phyloP scores from a whole-genome alignment of 23 tunicate genomes.

The Ascidia mentula region DNA sequence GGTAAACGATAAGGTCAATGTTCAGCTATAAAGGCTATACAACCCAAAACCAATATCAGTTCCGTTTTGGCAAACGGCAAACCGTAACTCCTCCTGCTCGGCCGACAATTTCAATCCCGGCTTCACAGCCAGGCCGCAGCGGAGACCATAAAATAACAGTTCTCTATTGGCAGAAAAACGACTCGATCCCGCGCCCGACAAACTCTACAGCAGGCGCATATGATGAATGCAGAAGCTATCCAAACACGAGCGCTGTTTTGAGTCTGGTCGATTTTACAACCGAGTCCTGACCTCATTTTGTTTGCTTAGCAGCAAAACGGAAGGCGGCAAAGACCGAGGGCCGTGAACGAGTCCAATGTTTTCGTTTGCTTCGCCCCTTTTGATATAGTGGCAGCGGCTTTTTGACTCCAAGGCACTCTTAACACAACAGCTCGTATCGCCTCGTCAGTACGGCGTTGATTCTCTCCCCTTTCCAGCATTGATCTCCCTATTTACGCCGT shows the following conservation, averaged over 20 bases:
- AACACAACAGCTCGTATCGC: conserved; percentile 6
- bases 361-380: not conserved
- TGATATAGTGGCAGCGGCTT: not conserved
- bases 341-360: not conserved
- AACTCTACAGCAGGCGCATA: conserved; percentile 1
- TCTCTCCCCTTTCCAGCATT: not conserved
- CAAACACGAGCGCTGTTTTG: not conserved
- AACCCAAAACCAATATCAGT: too few species aligned
- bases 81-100: too few species aligned
- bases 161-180: too few species aligned
- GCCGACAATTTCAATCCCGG: too few species aligned
- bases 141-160: too few species aligned
- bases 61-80: too few species aligned
- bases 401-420: not conserved
- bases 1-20: too few species aligned
- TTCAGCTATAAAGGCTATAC: too few species aligned
- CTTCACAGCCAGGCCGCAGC: too few species aligned
- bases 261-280: not conserved
- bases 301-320: not conserved
- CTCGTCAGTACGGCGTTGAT: not conserved
- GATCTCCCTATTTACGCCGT: not conserved
- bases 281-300: not conserved
- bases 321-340: not conserved
- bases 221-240: not conserved
- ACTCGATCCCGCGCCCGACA: not conserved